Evolutionary conservation across 1,140 invertebrate species (phyloP).

Genomic region (Caenorhabditis elegans): DNA sequence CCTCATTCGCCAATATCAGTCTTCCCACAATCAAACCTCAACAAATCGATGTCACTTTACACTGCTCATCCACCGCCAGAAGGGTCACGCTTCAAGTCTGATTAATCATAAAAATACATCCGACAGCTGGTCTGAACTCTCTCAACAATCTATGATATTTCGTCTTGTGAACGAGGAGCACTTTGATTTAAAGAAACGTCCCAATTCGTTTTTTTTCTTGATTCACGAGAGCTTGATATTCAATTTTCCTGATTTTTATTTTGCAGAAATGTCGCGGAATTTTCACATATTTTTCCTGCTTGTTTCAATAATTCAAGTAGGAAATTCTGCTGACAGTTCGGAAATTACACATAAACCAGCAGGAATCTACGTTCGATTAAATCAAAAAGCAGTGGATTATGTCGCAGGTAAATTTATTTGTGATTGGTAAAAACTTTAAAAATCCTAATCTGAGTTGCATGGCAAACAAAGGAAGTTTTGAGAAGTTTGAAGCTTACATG

Average conservation of each 20-base stretch:
- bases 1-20: no score
- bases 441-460: no score
- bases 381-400: constrained; percentile 36
- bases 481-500: no score
- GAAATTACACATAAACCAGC: background rate
- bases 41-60: background rate
- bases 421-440: no score
- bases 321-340: background rate
- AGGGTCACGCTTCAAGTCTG: constrained; percentile 5
- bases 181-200: background rate
- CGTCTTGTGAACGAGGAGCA: background rate
- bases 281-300: background rate
- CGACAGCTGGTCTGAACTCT: constrained; percentile 20
- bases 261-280: background rate
- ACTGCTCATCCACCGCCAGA: background rate
- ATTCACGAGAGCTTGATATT: background rate
- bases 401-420: constrained; percentile 23
- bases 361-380: constrained; percentile 32
- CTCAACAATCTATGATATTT: background rate
- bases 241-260: background rate
- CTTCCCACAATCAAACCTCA: background rate
- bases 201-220: background rate
- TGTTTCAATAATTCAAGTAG: background rate
- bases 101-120: constrained; percentile 32
- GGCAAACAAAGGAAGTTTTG: no score